phyloP scores from a whole-genome alignment of 2,888 invertebrate species.

The Andrena trimmerana region DNA sequence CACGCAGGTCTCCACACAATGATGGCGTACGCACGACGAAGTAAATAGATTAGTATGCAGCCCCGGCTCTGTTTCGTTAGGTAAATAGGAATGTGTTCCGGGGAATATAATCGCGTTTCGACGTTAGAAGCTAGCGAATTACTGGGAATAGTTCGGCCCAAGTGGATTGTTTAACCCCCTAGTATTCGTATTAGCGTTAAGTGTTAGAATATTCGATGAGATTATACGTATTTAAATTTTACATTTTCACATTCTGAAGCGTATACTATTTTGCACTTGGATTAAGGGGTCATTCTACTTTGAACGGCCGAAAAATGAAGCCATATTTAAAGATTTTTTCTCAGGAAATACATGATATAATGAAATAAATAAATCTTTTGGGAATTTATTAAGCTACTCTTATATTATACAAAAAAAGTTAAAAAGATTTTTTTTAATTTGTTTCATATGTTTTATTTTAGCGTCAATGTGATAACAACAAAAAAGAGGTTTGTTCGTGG shows the following conservation, averaged over 20 bases:
- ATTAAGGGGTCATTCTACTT: too few species aligned
- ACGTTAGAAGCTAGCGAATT: conserved; percentile 28
- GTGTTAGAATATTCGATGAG: neutral
- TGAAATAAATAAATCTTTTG: too few species aligned
- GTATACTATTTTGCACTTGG: neutral
- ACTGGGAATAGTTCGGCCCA: conserved; percentile 2
- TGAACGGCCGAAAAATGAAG: too few species aligned
- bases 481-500: too few species aligned
- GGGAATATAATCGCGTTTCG: conserved; percentile 21
- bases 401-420: too few species aligned
- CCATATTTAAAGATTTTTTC: neutral
- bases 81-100: conserved; percentile 29
- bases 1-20: neutral
- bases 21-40: conserved; percentile 19
- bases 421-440: too few species aligned
- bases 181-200: conserved; percentile 8
- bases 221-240: neutral
- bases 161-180: conserved; percentile 13
- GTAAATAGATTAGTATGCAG: conserved; percentile 43
- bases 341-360: neutral
- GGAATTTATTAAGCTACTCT: too few species aligned
- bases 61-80: conserved; percentile 30
- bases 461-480: too few species aligned
- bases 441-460: too few species aligned
- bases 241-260: neutral